Conservation (phyloP, 2,888 invertebrate species). For the Orchesellides sinensis region DNA sequence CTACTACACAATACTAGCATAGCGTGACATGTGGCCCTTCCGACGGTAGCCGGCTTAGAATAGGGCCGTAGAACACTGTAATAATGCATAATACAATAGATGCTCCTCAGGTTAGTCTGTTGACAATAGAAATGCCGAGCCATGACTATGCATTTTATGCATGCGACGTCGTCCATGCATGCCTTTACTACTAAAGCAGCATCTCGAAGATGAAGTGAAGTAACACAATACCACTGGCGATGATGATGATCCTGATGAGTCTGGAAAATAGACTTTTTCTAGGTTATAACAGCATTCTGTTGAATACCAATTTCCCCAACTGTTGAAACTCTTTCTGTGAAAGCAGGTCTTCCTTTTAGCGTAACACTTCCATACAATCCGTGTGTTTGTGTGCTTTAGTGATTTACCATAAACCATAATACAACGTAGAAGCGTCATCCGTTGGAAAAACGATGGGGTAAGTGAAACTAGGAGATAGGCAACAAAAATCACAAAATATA, state of each 20-base stretch:
- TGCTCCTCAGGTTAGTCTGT: neutral
- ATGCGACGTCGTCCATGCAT: neutral
- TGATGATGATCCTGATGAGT: slow-evolving; percentile 34
- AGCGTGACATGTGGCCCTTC: neutral
- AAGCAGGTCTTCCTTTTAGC: neutral
- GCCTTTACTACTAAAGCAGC: neutral
- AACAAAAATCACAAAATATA: slow-evolving; percentile 16
- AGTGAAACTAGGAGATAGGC: slow-evolving; percentile 33
- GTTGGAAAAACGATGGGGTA: slow-evolving; percentile 10
- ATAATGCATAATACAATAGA: slow-evolving; percentile 4
- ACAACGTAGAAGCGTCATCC: slow-evolving; percentile 26
- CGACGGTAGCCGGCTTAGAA: neutral
- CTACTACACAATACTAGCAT: too few relatives aligned
- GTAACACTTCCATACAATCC: neutral
- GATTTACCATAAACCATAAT: too few relatives aligned
- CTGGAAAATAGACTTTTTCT: slow-evolving; percentile 32
- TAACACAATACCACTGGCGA: slow-evolving; percentile 30
- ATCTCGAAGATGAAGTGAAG: neutral
- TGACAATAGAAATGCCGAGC: neutral
- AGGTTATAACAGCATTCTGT: slow-evolving; percentile 25
- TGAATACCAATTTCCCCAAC: slow-evolving; percentile 51
- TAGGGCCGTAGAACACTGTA: neutral
- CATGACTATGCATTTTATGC: too few relatives aligned
- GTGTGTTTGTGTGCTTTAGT: slow-evolving; percentile 40
- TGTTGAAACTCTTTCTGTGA: slow-evolving; percentile 26